Conservation (phyloP, 2,113 vertebrate genomes). For the Gymnarchus niloticus region DNA sequence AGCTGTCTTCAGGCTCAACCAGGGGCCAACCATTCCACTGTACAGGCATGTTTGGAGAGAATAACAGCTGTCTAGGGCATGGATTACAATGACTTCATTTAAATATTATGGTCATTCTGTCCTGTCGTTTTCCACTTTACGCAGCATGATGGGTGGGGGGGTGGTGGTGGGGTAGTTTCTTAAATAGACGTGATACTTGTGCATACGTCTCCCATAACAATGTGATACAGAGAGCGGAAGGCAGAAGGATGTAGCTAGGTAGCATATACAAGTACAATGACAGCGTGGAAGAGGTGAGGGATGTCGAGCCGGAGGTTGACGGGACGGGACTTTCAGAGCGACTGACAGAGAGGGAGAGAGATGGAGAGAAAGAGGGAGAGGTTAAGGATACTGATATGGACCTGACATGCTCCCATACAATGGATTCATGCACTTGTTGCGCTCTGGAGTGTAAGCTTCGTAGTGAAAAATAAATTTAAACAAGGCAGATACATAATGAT, state of each 20-base stretch:
- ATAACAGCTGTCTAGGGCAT: slow-evolving; percentile 2
- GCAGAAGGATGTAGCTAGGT: neutral
- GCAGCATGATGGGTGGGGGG: neutral
- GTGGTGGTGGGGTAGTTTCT: neutral
- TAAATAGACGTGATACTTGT: neutral
- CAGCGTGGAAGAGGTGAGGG: neutral
- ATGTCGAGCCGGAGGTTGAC: neutral
- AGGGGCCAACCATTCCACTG: neutral
- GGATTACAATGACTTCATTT: slow-evolving; percentile 10
- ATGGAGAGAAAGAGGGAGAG: neutral
- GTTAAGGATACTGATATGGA: neutral
- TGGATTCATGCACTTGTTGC: neutral
- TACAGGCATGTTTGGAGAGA: neutral
- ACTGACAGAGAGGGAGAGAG: no score
- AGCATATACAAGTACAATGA: neutral
- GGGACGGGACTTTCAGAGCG: neutral
- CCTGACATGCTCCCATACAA: neutral
- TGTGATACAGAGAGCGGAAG: neutral
- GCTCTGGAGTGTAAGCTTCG: neutral
- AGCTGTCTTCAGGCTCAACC: neutral
- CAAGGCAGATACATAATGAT: neutral
- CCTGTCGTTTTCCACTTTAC: neutral
- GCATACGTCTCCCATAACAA: neutral
- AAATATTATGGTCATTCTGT: neutral
- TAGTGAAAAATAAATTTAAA: neutral